These are phyloP conservation scores for Oreortyx pictus DNA, from an alignment of 2,797 vertebrate genomes.

Conservation along the genomic window DNA sequence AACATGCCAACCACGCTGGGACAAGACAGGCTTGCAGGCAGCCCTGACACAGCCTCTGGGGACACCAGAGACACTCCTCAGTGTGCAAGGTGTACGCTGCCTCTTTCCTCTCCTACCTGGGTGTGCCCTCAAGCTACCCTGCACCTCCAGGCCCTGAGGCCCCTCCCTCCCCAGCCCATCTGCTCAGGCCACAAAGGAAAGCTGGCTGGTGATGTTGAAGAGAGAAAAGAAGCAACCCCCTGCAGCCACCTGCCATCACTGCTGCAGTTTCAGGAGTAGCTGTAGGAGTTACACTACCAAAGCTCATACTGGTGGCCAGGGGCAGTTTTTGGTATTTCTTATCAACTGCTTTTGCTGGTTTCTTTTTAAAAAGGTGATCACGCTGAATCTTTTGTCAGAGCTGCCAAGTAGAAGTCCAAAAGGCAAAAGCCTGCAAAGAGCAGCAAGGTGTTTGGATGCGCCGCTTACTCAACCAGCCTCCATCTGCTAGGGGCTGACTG, in stretches of 20 bases:
- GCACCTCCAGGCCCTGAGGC: background rate
- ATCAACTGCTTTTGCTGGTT: background rate
- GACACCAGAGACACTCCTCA: background rate
- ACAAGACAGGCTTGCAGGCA: background rate
- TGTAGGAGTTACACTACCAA: fast-evolving
- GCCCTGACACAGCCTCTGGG: background rate
- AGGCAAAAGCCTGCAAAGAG: conserved; percentile 47
- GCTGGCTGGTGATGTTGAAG: fast-evolving
- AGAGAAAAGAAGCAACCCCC: background rate
- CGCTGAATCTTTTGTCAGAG: background rate
- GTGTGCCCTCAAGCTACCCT: background rate
- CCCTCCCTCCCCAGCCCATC: background rate
- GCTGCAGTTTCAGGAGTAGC: background rate
- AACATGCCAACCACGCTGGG: fast-evolving
- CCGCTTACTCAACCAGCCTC: conserved; percentile 8
- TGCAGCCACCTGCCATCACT: background rate
- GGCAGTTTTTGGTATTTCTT: background rate
- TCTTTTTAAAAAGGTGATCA: background rate
- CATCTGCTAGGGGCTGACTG: background rate
- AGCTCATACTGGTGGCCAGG: fast-evolving
- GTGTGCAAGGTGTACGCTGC: fast-evolving
- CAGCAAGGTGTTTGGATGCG: background rate
- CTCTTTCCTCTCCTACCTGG: background rate
- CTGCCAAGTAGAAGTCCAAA: conserved; percentile 28
- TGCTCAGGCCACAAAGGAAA: background rate